Evolutionary conservation across 2,113 vertebrate genomes (phyloP).

Genomic region (Pitta sordida): DNA sequence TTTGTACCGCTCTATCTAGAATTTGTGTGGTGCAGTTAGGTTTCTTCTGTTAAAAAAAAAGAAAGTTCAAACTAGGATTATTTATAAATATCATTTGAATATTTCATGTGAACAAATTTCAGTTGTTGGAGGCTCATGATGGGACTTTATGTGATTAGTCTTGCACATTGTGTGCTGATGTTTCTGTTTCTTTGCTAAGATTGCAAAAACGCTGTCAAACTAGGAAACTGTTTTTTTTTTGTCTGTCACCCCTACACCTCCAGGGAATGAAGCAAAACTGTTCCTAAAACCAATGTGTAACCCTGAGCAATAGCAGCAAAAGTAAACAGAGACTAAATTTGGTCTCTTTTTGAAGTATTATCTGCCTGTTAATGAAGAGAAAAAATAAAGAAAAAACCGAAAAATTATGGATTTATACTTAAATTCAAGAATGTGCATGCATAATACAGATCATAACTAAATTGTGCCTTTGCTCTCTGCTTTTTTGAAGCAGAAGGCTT

Average conservation of each 20-base stretch:
- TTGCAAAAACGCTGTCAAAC: neutral
- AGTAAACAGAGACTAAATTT: neutral
- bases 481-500: neutral
- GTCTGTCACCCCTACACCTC: neutral
- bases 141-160: neutral
- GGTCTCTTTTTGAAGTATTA: neutral
- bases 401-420: neutral
- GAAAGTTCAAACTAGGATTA: neutral
- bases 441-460: neutral
- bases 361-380: neutral
- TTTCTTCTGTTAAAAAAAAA: neutral
- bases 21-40: neutral
- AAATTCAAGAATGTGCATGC: neutral
- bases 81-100: neutral
- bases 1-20: neutral
- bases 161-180: accelerated
- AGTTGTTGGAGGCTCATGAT: neutral
- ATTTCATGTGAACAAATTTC: neutral
- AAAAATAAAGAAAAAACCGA: neutral
- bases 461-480: neutral
- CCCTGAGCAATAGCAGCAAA: neutral
- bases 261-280: neutral
- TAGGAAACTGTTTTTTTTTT: neutral
- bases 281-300: neutral
- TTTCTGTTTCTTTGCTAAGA: neutral